These are phyloP conservation scores for Semnornis frantzii DNA, from an alignment of 2,113 vertebrate species.

Conservation along the genomic window DNA sequence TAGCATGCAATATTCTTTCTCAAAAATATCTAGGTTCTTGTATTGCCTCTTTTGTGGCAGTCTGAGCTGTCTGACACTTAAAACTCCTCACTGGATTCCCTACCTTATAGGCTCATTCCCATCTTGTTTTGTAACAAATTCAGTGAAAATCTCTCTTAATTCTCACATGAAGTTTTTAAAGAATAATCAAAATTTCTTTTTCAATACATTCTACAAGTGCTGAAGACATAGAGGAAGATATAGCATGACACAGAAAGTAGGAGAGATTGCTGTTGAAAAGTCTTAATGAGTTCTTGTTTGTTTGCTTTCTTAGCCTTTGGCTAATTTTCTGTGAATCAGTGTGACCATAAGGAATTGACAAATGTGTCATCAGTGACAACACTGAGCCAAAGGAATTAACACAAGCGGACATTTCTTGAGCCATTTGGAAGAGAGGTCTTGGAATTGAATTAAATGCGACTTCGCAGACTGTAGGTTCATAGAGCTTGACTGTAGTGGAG, in stretches of 20 bases:
- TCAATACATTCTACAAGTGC: neutral
- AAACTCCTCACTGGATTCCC: neutral
- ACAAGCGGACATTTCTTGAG: neutral
- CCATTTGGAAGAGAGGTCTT: neutral
- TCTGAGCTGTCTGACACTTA: neutral
- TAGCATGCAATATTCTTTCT: neutral
- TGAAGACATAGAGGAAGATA: neutral
- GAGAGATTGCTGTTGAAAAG: neutral
- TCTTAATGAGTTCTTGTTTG: neutral
- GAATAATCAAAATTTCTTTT: neutral
- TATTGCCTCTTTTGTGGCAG: neutral
- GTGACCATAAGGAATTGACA: neutral
- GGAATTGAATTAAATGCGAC: constrained; percentile 37
- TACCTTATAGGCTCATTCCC: neutral
- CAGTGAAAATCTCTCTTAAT: neutral
- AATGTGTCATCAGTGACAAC: neutral
- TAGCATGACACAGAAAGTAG: neutral
- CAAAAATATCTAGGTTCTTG: neutral
- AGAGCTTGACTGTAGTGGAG: neutral
- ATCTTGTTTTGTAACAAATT: neutral
- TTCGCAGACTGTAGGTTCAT: neutral
- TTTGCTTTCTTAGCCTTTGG: neutral
- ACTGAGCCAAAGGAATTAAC: neutral
- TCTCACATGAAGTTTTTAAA: neutral
- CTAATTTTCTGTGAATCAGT: neutral